Conservation (phyloP, 2,113 vertebrate species). For the Parotia lawesii region DNA sequence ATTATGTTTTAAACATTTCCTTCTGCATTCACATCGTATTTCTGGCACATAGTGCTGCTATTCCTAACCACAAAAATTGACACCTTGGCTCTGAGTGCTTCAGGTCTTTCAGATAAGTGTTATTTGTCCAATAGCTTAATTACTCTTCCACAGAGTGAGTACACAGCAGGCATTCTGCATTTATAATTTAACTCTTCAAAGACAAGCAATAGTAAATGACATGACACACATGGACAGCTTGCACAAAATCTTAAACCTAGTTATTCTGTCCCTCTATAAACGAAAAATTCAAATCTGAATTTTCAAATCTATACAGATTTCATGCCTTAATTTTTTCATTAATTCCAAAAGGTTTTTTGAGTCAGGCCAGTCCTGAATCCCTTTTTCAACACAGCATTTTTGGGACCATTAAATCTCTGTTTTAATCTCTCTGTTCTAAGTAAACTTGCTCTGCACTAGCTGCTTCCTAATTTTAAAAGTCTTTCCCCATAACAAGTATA, state of each 20-base stretch:
- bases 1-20: neutral
- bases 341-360: neutral
- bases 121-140: neutral
- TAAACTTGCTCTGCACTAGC: neutral
- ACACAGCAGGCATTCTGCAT: neutral
- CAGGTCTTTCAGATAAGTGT: neutral
- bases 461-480: neutral
- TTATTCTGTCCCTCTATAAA: neutral
- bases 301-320: neutral
- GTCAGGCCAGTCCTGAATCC: neutral
- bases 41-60: neutral
- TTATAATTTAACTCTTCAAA: neutral
- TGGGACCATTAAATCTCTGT: neutral
- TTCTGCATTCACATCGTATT: neutral
- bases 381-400: neutral
- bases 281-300: neutral
- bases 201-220: neutral
- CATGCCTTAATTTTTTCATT: neutral
- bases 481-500: neutral
- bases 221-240: neutral
- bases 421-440: neutral
- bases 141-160: neutral
- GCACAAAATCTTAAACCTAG: neutral
- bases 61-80: neutral
- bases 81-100: neutral